These are phyloP conservation scores for Equus quagga DNA, from an alignment of 2,113 vertebrate genomes.

Conservation along the genomic window DNA sequence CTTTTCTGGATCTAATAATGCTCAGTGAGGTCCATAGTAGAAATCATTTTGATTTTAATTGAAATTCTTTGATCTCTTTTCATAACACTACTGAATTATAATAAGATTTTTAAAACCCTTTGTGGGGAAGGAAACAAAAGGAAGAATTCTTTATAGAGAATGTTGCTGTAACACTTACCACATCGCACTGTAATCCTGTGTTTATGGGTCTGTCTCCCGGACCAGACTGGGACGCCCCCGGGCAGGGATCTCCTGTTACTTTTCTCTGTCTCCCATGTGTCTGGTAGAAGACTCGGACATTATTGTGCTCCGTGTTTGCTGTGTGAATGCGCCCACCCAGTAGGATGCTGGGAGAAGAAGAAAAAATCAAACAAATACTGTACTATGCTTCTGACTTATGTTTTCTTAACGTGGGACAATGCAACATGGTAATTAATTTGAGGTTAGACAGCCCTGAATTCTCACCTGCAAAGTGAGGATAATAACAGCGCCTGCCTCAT, in stretches of 20 bases:
- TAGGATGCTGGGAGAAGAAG: background rate
- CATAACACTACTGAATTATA: background rate
- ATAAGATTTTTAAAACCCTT: background rate
- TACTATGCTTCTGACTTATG: background rate
- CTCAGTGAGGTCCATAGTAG: background rate
- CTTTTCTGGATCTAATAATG: slow-evolving; percentile 8
- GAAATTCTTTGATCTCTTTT: slow-evolving; percentile 38
- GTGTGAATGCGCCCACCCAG: background rate
- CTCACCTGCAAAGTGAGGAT: background rate
- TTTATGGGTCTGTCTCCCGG: background rate
- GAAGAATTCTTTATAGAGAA: background rate
- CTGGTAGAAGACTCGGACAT: background rate
- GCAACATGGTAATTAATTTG: background rate
- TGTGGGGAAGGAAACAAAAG: slow-evolving; percentile 46
- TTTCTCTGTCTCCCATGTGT: background rate
- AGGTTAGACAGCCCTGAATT: background rate
- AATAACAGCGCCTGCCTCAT: background rate
- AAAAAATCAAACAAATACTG: background rate
- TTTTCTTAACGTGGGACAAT: background rate
- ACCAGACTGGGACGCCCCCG: background rate
- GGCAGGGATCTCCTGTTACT: background rate
- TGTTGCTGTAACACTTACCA: background rate
- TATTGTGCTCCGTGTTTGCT: background rate
- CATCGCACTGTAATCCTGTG: background rate
- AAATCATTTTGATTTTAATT: slow-evolving; percentile 9